Percentiles rank a stretch among this genome's conserved stretches.
phyloP scores from a whole-genome alignment of 2,888 invertebrate species.

The Lysandra bellargus region DNA sequence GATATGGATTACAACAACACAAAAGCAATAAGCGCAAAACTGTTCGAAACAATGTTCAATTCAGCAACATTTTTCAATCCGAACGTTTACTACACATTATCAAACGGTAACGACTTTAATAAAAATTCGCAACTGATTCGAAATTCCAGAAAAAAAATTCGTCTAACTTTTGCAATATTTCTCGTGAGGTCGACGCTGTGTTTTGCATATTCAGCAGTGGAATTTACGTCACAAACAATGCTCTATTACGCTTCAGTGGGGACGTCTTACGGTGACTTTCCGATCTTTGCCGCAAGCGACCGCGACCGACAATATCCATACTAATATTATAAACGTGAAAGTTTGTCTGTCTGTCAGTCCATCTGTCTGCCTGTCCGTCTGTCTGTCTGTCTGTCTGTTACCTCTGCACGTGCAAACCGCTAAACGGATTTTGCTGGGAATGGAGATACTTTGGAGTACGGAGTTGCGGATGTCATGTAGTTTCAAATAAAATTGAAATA shows the following conservation, averaged over 20 bases:
- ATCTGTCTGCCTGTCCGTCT: too few relatives aligned
- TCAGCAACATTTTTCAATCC: constrained; percentile 36
- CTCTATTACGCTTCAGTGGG: constrained; percentile 75
- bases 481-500: too few relatives aligned
- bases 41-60: neutral
- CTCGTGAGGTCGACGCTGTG: constrained; percentile 65
- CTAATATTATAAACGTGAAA: too few relatives aligned
- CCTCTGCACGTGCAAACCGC: too few relatives aligned
- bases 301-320: too few relatives aligned
- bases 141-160: constrained; percentile 72
- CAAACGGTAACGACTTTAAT: constrained; percentile 38
- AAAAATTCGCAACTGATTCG: constrained; percentile 60
- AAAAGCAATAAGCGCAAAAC: constrained; percentile 32
- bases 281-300: too few relatives aligned
- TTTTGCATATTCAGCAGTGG: constrained; percentile 76
- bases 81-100: constrained; percentile 38
- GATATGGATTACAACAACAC: constrained; percentile 2
- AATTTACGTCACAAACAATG: constrained; percentile 78
- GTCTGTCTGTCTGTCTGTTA: too few relatives aligned
- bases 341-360: too few relatives aligned
- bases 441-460: too few relatives aligned
- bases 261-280: constrained; percentile 63
- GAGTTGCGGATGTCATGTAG: too few relatives aligned
- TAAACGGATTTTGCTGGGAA: too few relatives aligned
- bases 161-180: constrained; percentile 75